Evolutionary conservation across 92 coral and sea anemone species (phyloP).

Genomic region (Porites lobata): DNA sequence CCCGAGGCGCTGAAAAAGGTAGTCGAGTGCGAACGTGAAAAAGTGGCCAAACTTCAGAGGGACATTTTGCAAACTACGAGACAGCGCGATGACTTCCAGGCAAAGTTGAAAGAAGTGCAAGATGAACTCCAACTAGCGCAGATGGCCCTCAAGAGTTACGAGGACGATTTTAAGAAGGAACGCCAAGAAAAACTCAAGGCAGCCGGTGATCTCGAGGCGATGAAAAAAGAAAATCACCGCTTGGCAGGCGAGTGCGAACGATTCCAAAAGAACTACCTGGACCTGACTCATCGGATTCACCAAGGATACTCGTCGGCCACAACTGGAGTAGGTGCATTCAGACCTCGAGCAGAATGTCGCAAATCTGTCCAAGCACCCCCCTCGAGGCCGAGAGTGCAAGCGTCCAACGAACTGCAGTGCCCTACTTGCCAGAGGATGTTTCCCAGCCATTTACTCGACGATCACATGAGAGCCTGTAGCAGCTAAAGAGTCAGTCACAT

Average conservation of each 20-base stretch:
- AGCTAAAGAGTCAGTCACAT: background rate
- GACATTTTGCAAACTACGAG: too few species aligned
- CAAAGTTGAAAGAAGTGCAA: background rate
- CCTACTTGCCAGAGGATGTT: background rate
- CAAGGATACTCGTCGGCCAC: too few species aligned
- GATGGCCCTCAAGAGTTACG: background rate
- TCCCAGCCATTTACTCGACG: background rate
- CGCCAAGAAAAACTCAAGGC: background rate
- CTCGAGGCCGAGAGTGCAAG: too few species aligned
- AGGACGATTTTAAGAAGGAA: background rate
- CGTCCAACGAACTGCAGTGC: background rate
- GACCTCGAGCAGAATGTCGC: too few species aligned
- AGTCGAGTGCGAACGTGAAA: too few species aligned
- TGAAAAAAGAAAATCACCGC: background rate
- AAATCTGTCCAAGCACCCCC: too few species aligned
- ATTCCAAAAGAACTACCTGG: background rate
- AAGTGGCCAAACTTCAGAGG: too few species aligned
- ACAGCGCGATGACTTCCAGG: background rate
- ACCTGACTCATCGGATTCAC: background rate
- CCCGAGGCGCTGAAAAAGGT: too few species aligned
- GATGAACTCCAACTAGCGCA: background rate
- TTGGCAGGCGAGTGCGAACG: background rate
- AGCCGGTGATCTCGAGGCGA: background rate
- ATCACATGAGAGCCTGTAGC: conserved; percentile 5
- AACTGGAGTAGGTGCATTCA: too few species aligned